Base-by-base conservation (phyloP, 2,113 vertebrate species). In the Thinocorus orbignyianus region DNA sequence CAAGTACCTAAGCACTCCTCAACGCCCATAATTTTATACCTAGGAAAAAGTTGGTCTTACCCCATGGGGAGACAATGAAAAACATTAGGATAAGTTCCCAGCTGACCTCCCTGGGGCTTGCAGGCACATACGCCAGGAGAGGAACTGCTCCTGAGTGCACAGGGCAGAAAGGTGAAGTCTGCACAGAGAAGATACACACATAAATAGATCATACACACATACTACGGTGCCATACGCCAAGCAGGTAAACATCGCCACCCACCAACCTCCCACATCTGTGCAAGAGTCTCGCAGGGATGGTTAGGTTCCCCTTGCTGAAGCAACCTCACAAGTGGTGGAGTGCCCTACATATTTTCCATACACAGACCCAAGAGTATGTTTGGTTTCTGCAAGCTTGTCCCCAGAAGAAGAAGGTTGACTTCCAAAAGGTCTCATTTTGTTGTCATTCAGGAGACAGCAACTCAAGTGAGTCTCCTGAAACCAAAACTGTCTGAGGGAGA, bases 401-500 rank as follows among this genome's bases (percentile, higher is more conserved):
- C 49, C 58, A 64, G 52, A 60, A 81, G 52, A 87, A 86, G 16
- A 74, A 71, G 35, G 51, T 8, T 94, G 72, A 76, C 80, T 83
- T 82, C 70, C 81, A 90, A 72, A 89, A 69, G 42, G 41, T 86
- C 76, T 73, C 5, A 49, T 84, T 91, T 93, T 90, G 39, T 64
- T 90, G 78, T 92, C 65, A 77, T 80, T 90, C 10, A 3, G 46
- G 81, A 77, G 60, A 60, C 72, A 89, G 58, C 61, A 93, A 73
- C 30, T 88, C 54, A 68, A 66, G 68, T n/a, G 68, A 74, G n/a
- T 64, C 93, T 92, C 23, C 71, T 74, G 42, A 95, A 97, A 71
- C 51, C 70, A 73, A 76, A 95, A 70, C 52, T 52, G 60, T 71
- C 74, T 46, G 24, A 83, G 91, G 89, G 51, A 86, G 30, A 82